These are phyloP conservation scores for Ormyrus pomaceus DNA, from an alignment of 2,888 invertebrate genomes.

Conservation along the genomic window DNA sequence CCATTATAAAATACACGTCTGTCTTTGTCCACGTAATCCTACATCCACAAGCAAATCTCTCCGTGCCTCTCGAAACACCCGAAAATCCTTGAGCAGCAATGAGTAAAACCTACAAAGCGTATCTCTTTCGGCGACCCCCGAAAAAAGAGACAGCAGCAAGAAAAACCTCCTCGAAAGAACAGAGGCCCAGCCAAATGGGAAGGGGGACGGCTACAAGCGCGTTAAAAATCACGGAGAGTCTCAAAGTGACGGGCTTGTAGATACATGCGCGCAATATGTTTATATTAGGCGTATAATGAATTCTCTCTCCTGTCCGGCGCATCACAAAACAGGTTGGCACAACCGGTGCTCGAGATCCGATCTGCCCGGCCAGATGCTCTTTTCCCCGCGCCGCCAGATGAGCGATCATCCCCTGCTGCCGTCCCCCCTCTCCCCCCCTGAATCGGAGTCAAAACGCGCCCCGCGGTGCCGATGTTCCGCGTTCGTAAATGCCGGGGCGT, in stretches of 20 bases:
- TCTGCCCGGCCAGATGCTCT: conserved; percentile 71
- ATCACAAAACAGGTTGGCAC: conserved; percentile 70
- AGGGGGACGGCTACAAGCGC: conserved; percentile 23
- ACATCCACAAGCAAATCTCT: no score
- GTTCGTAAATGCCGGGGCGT: conserved; percentile 19
- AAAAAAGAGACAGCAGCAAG: no score
- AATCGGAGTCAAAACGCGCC: conserved; percentile 58
- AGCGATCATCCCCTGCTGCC: conserved; percentile 1
- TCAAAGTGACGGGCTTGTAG: conserved; percentile 55
- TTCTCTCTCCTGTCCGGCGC: conserved; percentile 62
- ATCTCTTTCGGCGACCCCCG: not conserved
- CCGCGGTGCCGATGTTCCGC: not conserved
- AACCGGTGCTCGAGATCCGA: conserved; percentile 61
- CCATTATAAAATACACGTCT: no score
- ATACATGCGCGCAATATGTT: conserved; percentile 70
- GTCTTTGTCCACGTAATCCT: no score
- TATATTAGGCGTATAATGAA: conserved; percentile 75
- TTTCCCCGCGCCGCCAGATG: conserved; percentile 62
- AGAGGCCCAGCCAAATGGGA: not conserved
- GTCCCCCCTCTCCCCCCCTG: conserved; percentile 14
- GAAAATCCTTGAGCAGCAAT: no score
- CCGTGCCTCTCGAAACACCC: no score
- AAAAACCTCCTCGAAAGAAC: no score
- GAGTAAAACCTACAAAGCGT: no score
- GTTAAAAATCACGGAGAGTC: conserved; percentile 33